phyloP scores from a whole-genome alignment of 2,113 vertebrate species.

The Cardinalis cardinalis region DNA sequence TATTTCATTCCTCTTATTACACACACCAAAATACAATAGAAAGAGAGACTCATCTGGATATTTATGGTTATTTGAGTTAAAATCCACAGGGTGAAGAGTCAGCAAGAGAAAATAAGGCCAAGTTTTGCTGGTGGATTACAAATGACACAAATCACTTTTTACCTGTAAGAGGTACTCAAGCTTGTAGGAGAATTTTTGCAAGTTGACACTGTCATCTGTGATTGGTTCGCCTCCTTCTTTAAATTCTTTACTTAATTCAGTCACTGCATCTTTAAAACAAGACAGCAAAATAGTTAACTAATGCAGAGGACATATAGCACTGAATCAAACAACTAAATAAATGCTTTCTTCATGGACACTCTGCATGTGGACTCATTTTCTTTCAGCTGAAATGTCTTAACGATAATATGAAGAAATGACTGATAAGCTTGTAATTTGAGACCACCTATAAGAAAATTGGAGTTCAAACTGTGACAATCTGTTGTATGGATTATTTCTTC shows the following conservation, averaged over 20 bases:
- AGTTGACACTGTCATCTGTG: constrained; percentile 88
- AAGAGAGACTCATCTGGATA: background rate
- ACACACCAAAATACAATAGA: background rate
- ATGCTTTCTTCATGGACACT: background rate
- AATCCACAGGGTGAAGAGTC: background rate
- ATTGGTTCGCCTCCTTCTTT: constrained; percentile 85
- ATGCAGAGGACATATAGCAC: background rate
- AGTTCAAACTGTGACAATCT: background rate
- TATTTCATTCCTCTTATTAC: background rate
- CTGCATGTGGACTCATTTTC: background rate
- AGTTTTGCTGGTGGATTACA: background rate
- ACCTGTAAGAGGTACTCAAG: constrained; percentile 96
- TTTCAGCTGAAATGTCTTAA: background rate
- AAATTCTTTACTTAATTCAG: constrained; percentile 87
- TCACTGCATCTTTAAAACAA: constrained; percentile 84
- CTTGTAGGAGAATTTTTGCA: constrained; percentile 95
- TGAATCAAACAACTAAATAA: background rate
- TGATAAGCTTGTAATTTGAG: background rate
- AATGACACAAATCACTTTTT: background rate
- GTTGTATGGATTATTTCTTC: background rate
- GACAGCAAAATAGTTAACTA: background rate
- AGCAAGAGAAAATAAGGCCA: background rate
- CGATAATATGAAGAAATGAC: background rate
- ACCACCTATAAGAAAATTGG: background rate
- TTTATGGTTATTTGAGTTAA: background rate